Percentiles rank a stretch among this genome's conserved stretches.
Conservation (phyloP, 2,888 invertebrate species). For the Lamellibrachia satsuma region DNA sequence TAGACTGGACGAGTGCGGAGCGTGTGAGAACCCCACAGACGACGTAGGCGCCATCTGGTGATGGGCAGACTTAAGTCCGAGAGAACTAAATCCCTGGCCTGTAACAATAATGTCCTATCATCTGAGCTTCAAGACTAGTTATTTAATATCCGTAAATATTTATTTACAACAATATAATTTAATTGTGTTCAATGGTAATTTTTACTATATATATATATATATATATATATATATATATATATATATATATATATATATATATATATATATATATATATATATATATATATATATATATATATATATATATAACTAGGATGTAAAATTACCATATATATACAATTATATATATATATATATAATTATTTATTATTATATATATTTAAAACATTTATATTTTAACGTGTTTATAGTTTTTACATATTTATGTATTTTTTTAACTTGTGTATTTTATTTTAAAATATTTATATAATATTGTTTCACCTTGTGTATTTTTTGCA, state of each 20-base stretch:
- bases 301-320: too few relatives aligned
- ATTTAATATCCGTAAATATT: too few relatives aligned
- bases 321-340: conserved; percentile 22
- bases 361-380: too few relatives aligned
- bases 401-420: too few relatives aligned
- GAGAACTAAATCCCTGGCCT: neutral
- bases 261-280: conserved; percentile 20
- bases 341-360: conserved; percentile 31
- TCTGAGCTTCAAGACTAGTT: neutral
- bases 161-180: too few relatives aligned
- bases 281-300: too few relatives aligned
- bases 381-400: too few relatives aligned
- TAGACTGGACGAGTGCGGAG: neutral
- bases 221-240: conserved; percentile 30
- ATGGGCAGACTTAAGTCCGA: neutral
- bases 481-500: too few relatives aligned
- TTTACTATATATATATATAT: conserved; percentile 23
- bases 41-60: neutral
- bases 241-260: conserved; percentile 34
- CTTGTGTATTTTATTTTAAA: too few relatives aligned
- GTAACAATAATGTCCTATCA: neutral
- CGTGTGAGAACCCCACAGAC: neutral
- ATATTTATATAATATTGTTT: too few relatives aligned
- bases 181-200: too few relatives aligned
- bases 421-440: too few relatives aligned